Conservation (phyloP, 2,888 invertebrate genomes). For the Beris morrisii region DNA sequence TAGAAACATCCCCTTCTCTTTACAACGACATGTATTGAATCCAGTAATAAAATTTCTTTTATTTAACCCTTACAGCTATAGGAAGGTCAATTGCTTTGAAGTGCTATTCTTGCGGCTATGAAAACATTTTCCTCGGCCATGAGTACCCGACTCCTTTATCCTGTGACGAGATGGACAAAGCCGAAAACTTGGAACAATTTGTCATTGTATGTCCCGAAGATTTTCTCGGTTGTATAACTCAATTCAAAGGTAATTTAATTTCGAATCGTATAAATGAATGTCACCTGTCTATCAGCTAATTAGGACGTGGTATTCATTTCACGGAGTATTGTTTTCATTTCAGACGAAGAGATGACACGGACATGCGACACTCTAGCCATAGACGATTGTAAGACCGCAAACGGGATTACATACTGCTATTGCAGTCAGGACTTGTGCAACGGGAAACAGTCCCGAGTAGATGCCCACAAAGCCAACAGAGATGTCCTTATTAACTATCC, state of each 20-base stretch:
- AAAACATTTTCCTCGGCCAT: constrained; percentile 36
- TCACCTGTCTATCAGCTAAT: no score
- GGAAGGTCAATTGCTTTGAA: constrained; percentile 26
- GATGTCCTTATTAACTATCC: constrained; percentile 32
- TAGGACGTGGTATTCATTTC: no score
- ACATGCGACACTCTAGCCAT: constrained; percentile 37
- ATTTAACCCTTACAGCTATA: constrained; percentile 24
- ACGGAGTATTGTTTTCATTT: background rate
- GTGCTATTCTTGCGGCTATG: constrained; percentile 39
- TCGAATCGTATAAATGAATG: background rate
- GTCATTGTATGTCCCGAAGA: constrained; percentile 39
- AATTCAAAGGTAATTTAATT: constrained; percentile 36
- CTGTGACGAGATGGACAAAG: constrained; percentile 38
- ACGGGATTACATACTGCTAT: constrained; percentile 39
- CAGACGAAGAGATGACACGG: constrained; percentile 28
- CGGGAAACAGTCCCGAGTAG: constrained; percentile 33
- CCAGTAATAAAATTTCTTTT: background rate
- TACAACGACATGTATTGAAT: no score
- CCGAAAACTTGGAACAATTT: constrained; percentile 34
- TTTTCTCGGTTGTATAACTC: constrained; percentile 38
- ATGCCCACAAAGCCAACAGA: constrained; percentile 36
- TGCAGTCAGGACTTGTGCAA: constrained; percentile 38
- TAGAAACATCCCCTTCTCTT: no score
- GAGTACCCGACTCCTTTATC: constrained; percentile 36
- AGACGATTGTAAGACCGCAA: constrained; percentile 39